These are phyloP conservation scores for Passer domesticus DNA, from an alignment of 2,113 vertebrate genomes.

Conservation along the genomic window DNA sequence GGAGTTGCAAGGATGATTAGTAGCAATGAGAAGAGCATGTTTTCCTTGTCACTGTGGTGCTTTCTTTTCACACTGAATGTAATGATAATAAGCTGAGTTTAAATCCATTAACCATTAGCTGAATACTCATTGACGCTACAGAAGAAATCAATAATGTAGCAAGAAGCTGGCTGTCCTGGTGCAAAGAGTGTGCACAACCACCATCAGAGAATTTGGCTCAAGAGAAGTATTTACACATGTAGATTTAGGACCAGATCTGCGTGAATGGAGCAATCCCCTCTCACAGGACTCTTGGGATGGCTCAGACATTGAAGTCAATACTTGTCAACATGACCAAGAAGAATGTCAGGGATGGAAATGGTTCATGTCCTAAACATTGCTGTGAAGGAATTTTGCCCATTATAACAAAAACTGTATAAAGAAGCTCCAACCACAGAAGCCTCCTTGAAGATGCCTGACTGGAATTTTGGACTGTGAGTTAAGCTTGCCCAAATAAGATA, in stretches of 20 bases:
- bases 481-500: neutral
- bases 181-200: neutral
- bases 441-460: neutral
- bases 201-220: neutral
- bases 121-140: neutral
- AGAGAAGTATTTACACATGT: neutral
- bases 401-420: neutral
- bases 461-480: neutral
- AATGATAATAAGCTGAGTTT: neutral
- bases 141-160: neutral
- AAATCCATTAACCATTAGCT: neutral
- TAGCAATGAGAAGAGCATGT: accelerated
- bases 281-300: neutral
- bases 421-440: neutral
- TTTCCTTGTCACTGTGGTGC: neutral
- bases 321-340: neutral
- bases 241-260: neutral
- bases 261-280: neutral
- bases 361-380: neutral
- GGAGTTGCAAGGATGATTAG: neutral
- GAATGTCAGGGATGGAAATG: neutral
- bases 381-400: neutral
- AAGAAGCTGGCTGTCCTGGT: neutral
- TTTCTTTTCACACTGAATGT: neutral
- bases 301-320: neutral